Evolutionary conservation across 2,113 vertebrate species (phyloP), one percentile per base, ranked within the genome.

Genomic region (Globicephala melas): DNA sequence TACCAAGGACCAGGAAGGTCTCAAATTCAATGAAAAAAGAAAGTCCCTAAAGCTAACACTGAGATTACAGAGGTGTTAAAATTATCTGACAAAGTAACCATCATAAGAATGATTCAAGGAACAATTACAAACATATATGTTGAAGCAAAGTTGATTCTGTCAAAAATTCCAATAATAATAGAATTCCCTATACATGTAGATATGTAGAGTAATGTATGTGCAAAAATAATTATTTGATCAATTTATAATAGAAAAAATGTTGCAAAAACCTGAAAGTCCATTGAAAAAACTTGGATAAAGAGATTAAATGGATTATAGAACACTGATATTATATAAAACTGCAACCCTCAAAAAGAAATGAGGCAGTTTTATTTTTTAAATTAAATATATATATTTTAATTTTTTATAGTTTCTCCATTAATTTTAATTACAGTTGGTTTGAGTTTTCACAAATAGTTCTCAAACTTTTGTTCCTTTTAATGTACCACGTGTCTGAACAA

Each of bases 191-290:
- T 68, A 33, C 15, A 53, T 12, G 5, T 20, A 62, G n/a, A 13
- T 18, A 76, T n/a, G 10, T 67, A 86, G 20, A 65, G 58, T 38
- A 83, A 26, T 21, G 1, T 38, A 84, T 23, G 36, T 77, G 6
- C 21, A 38, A 83, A 95, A 76, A 47, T 93, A 89, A 79, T 91
- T 79, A 93, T 58, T 21, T 88, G 38, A 60, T 62, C 4, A 89
- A 81, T 74, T 81, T 53, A 5, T 79, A 53, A 38, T n/a, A 26
- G 12, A 44, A 80, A 70, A 80, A 62, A 28, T 10, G 18, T 79
- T 70, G 6, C 1, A 4, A 65, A 89, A 93, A 70, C 38, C 15
- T 28, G 25, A 50, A 82, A 53, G 62, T 50, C 23, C 20, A 36
- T 36, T 5, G 0, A 26, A 76, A 68, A 68, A 33, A 13, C 12